Conservation (phyloP, 2,113 vertebrate species). For the Oncorhynchus tshawytscha region DNA sequence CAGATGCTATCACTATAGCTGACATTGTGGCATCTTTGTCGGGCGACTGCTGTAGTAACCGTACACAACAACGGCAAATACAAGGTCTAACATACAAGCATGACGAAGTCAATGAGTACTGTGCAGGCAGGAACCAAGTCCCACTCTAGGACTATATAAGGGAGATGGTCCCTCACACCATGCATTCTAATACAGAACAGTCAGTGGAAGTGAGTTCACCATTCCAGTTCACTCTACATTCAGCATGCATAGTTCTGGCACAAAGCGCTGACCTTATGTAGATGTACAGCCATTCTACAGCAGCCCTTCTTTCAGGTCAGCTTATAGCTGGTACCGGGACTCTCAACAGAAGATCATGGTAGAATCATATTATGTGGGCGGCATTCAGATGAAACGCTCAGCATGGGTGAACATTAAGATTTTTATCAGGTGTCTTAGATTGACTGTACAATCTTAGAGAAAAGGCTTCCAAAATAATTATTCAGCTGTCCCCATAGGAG, state of each 20-base stretch:
- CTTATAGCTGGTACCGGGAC: neutral
- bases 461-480: too few relatives aligned
- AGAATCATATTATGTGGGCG: too few relatives aligned
- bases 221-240: slow-evolving; percentile 45
- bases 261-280: slow-evolving; percentile 54
- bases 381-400: too few relatives aligned
- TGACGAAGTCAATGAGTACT: neutral
- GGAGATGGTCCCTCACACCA: neutral
- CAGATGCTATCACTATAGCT: too few relatives aligned
- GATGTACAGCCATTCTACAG: slow-evolving; percentile 26
- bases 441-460: too few relatives aligned
- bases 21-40: too few relatives aligned
- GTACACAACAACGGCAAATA: too few relatives aligned
- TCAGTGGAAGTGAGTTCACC: slow-evolving; percentile 5
- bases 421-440: too few relatives aligned
- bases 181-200: slow-evolving; percentile 36
- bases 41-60: too few relatives aligned
- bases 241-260: slow-evolving; percentile 36
- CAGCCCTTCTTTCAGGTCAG: neutral
- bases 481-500: too few relatives aligned
- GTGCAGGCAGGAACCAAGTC: neutral
- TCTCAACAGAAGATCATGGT: too few relatives aligned
- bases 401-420: too few relatives aligned
- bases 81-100: neutral
- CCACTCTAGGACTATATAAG: neutral